Conservation (phyloP, 2,888 invertebrate genomes). For the Hartigia nigra region DNA sequence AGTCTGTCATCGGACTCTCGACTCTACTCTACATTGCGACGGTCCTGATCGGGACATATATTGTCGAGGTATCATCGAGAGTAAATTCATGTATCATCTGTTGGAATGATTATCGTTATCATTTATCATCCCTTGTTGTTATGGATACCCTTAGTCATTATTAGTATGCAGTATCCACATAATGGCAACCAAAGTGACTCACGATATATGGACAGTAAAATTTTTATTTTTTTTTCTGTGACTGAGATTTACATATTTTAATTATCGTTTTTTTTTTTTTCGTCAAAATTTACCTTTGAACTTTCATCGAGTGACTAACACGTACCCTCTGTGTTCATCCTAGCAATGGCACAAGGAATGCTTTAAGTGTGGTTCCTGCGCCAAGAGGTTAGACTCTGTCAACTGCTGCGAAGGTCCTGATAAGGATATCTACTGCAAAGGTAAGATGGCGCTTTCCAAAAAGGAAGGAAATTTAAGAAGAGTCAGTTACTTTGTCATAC, state of each 20-base stretch:
- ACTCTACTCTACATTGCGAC: conserved; percentile 91
- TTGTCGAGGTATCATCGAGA: conserved; percentile 81
- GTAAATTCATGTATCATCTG: neutral
- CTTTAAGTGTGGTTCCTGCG: conserved; percentile 91
- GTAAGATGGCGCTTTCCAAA: conserved; percentile 66
- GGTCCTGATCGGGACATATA: conserved; percentile 93
- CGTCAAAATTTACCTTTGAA: conserved; percentile 20
- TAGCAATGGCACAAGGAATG: conserved; percentile 93
- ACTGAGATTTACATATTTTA: conserved; percentile 29
- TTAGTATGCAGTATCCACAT: neutral
- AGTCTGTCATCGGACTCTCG: conserved; percentile 85
- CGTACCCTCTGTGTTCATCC: conserved; percentile 65
- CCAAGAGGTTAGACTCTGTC: conserved; percentile 89
- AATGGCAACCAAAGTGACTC: neutral
- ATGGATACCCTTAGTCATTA: neutral
- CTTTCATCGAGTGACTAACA: conserved; percentile 52
- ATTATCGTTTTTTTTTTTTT: conserved; percentile 23
- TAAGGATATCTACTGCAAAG: conserved; percentile 97
- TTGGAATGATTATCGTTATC: neutral
- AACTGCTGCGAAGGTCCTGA: conserved; percentile 95
- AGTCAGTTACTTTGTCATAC: neutral
- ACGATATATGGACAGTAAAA: neutral
- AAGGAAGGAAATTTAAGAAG: conserved; percentile 17
- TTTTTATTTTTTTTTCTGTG: neutral
- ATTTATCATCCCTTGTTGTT: neutral